These are phyloP conservation scores for Orchestia grillus DNA, from an alignment of 1,140 invertebrate genomes.

Conservation along the genomic window DNA sequence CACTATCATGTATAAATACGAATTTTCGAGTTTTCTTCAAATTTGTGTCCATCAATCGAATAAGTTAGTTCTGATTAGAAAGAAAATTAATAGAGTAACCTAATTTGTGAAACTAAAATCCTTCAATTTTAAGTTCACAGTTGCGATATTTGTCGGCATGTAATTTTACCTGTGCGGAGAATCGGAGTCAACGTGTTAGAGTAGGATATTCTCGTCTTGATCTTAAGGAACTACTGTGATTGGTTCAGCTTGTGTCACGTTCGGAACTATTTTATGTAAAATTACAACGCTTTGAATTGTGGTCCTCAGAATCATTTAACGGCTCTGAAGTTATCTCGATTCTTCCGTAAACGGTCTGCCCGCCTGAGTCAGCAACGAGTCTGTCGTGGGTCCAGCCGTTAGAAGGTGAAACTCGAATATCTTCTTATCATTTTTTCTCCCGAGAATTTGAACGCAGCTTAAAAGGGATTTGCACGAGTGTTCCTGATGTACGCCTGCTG, in stretches of 20 bases:
- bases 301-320: not conserved
- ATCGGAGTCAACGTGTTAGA: too few relatives aligned
- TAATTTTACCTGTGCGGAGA: too few relatives aligned
- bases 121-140: too few relatives aligned
- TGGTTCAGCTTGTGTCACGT: not conserved
- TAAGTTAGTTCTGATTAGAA: too few relatives aligned
- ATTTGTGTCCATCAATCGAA: too few relatives aligned
- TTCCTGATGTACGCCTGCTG: not conserved
- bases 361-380: not conserved
- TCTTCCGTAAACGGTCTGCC: too few relatives aligned
- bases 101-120: too few relatives aligned
- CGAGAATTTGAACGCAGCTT: not conserved
- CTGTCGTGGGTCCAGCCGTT: not conserved
- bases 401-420: not conserved
- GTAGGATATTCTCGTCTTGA: not conserved
- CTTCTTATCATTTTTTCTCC: not conserved
- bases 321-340: not conserved
- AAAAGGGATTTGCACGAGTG: too few relatives aligned
- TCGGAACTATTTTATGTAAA: not conserved
- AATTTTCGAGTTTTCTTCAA: too few relatives aligned
- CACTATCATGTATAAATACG: too few relatives aligned
- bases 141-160: too few relatives aligned
- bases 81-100: too few relatives aligned
- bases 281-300: not conserved
- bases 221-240: not conserved